Base-by-base conservation (phyloP, 1,140 invertebrate genomes). In the Carposina sasakii region DNA sequence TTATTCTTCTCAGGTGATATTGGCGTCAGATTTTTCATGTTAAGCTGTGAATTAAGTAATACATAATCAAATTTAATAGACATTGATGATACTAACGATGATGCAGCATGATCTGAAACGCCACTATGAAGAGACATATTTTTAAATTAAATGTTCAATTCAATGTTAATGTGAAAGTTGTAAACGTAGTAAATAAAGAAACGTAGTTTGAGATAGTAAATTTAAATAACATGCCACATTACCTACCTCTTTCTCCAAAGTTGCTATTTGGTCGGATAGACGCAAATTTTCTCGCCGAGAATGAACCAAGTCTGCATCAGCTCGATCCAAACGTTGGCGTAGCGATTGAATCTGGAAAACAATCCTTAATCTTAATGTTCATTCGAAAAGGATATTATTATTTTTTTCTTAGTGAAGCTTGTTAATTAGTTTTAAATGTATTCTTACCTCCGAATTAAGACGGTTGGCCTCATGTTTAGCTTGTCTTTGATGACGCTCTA, bases 261-360 rank as follows among this genome's bases (percentile, higher is more conserved):
- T 90, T 8, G 91, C 88, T 28, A 94, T 90, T 60, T 93, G 91
- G 65, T 94, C 93, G 15, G 88, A 88, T 1, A 94, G 85, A 39
- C 92, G 86, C 22, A 93, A 75, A 56, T 93, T 93, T 65, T 94
- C 92, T 13, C 92, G 86, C 22, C 92, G 88, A 10, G 91, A 90
- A 61, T 94, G 92, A 3, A 93, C 86, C 20, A 94, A 68, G 67
- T 94, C 93, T 0, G 90, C 90, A 75, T 94, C 93, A 5, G 91
- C 90, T 48, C 92, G 81, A 65, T 94, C 93, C 52, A 94, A 65
- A 34, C 93, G 88, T 65, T 93, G 91, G 40, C 92, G 88, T 15
- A 94, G 85, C 0, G 92, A 93, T 63, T 90, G 90, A 10, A 94
- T 81, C 85, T 86, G 50, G 12, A 54, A 55, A 31, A 10, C 57